Percentiles rank a stretch among this genome's conserved stretches.
phyloP scores from a whole-genome alignment of 2,888 invertebrate genomes.

The Chydorus sphaericus region DNA sequence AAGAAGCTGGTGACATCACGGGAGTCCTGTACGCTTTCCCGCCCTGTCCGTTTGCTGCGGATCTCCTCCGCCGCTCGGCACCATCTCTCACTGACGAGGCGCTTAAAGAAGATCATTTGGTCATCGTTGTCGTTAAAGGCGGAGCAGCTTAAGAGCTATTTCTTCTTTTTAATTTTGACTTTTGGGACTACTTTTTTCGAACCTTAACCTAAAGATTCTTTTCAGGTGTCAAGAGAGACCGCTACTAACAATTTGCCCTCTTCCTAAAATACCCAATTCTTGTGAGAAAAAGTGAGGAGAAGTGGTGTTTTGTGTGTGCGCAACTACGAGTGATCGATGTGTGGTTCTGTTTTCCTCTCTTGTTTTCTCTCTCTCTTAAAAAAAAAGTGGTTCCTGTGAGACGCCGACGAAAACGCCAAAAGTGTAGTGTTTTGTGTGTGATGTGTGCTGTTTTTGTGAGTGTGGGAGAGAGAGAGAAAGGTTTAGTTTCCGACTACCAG shows the following conservation, averaged over 20 bases:
- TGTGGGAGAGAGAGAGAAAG: too few relatives aligned
- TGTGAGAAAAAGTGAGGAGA: not conserved
- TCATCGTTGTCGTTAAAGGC: conserved; percentile 85
- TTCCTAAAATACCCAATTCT: not conserved
- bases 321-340: not conserved
- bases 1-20: conserved; percentile 83
- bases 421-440: too few relatives aligned
- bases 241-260: not conserved
- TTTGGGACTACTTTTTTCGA: not conserved
- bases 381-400: too few relatives aligned
- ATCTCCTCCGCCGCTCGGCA: conserved; percentile 74
- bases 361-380: too few relatives aligned
- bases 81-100: conserved; percentile 79
- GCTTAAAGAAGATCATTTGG: conserved; percentile 83
- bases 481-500: too few relatives aligned
- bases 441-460: too few relatives aligned
- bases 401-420: too few relatives aligned
- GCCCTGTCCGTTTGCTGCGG: conserved; percentile 89
- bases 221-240: not conserved
- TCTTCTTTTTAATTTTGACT: conserved; percentile 32
- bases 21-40: conserved; percentile 95
- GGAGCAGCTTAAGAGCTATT: conserved; percentile 51
- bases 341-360: not conserved
- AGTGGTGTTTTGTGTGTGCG: not conserved
- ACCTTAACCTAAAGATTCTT: not conserved